Base-by-base conservation (phyloP, 2,113 vertebrate species). In the Oxygymnocypris stewartii region DNA sequence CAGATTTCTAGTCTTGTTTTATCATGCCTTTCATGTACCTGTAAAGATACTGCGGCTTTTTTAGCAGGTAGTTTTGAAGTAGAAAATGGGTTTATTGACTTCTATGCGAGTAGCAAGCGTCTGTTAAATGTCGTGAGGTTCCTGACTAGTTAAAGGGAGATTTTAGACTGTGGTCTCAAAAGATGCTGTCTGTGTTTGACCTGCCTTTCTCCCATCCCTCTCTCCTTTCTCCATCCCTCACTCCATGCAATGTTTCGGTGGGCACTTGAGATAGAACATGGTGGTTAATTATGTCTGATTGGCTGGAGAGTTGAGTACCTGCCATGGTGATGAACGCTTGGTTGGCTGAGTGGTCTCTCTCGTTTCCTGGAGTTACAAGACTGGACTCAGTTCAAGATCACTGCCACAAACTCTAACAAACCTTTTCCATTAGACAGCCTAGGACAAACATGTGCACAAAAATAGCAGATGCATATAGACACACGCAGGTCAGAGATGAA, bases 381-480 rank as follows among this genome's bases (percentile, higher is more conserved):
- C 12, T 63, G 61, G 84, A 84, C 82, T 73, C 57, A 16, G n/a
- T 49, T 28, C 18, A 61, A 75, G 85, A 88, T 84, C 85, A 84
- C 75, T 67, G 71, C 75, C 54, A 65, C 85, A 69, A 79, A 88
- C 23, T 65, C 71, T 74, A 28, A 84, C 84, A 89, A 84, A 86
- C 71, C 82, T 87, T 89, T 88, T 88, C 89, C 87, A 89, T 89
- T 89, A 89, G 82, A 76, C 40, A 8, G 42, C 47, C 59, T 51
- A 25, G 25, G 42, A 40, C 61, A 49, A 82, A 85, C 31, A 85
- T 20, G 61, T n/a, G 8, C 42, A 79, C 51, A 69, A 87, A 31
- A 63, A 40, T 12, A 37, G 51, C 76, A 75, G 35, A 81, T 20
- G 81, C 54, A 84, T 28, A 65, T 37, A 79, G 4, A 51, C 23